phyloP scores from a whole-genome alignment of 2,113 vertebrate species.

The Himantopus leucocephalus region DNA sequence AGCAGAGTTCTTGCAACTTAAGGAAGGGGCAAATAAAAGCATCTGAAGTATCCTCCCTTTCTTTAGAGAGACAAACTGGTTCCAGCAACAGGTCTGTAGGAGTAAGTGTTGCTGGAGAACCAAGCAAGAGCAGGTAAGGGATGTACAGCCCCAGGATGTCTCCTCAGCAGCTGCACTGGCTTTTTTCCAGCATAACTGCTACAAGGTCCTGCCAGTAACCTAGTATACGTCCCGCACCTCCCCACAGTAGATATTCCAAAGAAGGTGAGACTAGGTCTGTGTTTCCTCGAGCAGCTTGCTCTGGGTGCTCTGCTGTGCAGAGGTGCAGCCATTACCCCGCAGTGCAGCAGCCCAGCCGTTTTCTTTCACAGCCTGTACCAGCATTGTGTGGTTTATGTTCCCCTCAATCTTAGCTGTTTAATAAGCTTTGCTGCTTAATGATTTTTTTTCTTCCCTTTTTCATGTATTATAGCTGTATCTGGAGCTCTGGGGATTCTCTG shows the following conservation, averaged over 20 bases:
- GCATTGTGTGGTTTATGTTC: neutral
- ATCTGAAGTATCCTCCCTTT: neutral
- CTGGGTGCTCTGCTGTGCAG: neutral
- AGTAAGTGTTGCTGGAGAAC: neutral
- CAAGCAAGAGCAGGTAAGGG: neutral
- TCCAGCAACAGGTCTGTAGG: neutral
- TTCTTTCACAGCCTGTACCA: neutral
- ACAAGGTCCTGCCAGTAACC: neutral
- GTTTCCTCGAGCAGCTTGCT: neutral
- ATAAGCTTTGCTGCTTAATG: constrained; percentile 46
- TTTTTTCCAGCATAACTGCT: neutral
- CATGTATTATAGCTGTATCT: neutral
- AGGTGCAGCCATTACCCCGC: neutral
- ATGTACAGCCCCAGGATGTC: neutral
- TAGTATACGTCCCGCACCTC: neutral
- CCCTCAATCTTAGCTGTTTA: constrained; percentile 5
- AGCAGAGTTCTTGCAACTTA: neutral
- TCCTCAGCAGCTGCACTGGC: neutral
- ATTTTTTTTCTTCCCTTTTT: neutral
- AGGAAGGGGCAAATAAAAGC: neutral
- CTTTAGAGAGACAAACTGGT: neutral
- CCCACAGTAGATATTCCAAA: neutral
- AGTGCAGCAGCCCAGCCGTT: rapidly evolving
- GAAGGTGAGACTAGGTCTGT: neutral
- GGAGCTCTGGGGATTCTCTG: neutral